phyloP scores from a whole-genome alignment of 2,113 vertebrate genomes.

The Hydropotes inermis region DNA sequence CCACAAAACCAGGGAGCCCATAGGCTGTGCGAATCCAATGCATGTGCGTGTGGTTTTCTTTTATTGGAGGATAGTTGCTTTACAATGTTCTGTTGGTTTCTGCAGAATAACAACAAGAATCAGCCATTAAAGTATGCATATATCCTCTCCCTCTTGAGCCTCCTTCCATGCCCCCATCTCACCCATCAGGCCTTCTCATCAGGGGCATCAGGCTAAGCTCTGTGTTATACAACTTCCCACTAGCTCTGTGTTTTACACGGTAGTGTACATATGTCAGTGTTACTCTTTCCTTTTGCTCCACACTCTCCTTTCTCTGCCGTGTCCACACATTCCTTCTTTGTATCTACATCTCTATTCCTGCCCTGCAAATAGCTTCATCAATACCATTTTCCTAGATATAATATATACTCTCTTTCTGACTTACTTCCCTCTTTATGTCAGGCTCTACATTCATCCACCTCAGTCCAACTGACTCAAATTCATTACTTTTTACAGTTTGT shows the following conservation, averaged over 20 bases:
- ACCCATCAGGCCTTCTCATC: neutral
- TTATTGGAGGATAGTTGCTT: neutral
- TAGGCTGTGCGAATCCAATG: neutral
- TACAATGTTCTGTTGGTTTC: neutral
- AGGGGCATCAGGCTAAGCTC: neutral
- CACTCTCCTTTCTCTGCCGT: neutral
- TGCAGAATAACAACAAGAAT: neutral
- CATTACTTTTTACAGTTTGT: neutral
- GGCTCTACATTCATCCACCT: neutral
- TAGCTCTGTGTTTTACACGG: neutral
- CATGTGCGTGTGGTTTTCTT: neutral
- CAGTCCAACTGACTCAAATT: neutral
- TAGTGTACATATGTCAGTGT: rapidly evolving
- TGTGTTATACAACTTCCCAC: neutral
- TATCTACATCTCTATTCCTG: neutral
- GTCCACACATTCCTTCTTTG: neutral
- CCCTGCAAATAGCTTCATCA: neutral
- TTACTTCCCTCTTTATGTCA: neutral
- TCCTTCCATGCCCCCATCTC: neutral
- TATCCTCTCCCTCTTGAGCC: neutral
- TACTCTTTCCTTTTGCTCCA: neutral
- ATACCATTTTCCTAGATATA: neutral
- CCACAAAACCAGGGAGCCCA: neutral
- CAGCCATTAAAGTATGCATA: neutral
- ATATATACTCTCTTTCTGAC: neutral